phyloP scores from a whole-genome alignment of 2,113 vertebrate species.

The Euleptes europaea region DNA sequence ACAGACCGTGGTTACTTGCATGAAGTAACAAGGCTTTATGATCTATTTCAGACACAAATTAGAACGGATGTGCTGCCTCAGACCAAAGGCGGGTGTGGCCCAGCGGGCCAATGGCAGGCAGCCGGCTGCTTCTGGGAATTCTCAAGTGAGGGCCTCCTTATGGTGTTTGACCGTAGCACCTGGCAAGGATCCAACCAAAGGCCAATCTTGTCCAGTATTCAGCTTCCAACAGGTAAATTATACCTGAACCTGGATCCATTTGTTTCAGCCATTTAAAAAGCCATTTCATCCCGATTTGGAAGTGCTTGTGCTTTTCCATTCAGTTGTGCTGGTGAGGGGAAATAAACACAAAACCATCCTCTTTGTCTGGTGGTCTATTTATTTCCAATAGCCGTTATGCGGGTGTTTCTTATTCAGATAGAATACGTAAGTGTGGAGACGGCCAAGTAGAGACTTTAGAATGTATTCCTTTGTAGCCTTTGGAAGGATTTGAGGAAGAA shows the following conservation, averaged over 20 bases:
- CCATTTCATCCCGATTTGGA: not conserved
- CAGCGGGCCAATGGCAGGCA: not conserved
- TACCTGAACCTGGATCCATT: not conserved
- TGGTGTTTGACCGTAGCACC: not conserved
- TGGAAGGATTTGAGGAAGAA: too few relatives aligned
- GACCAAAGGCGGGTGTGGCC: not conserved
- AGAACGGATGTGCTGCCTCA: not conserved
- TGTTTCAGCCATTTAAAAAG: not conserved
- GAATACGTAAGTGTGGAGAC: too few relatives aligned
- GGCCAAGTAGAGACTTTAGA: too few relatives aligned
- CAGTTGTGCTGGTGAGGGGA: slow-evolving; percentile 13
- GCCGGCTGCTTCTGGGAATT: not conserved
- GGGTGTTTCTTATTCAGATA: too few relatives aligned
- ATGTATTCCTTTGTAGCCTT: too few relatives aligned
- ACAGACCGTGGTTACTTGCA: slow-evolving; percentile 3
- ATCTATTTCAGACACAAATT: not conserved
- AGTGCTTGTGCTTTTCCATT: slow-evolving; percentile 22
- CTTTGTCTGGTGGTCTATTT: not conserved
- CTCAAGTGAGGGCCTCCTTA: not conserved
- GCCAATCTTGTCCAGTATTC: not conserved
- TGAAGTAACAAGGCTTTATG: not conserved
- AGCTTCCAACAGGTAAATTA: too few relatives aligned
- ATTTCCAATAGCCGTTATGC: too few relatives aligned
- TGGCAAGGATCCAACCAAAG: not conserved
- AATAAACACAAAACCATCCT: not conserved